Evolutionary conservation across 1,140 invertebrate species (phyloP), one percentile per base, ranked within the genome.

Genomic region (Drosophila tsacasi): DNA sequence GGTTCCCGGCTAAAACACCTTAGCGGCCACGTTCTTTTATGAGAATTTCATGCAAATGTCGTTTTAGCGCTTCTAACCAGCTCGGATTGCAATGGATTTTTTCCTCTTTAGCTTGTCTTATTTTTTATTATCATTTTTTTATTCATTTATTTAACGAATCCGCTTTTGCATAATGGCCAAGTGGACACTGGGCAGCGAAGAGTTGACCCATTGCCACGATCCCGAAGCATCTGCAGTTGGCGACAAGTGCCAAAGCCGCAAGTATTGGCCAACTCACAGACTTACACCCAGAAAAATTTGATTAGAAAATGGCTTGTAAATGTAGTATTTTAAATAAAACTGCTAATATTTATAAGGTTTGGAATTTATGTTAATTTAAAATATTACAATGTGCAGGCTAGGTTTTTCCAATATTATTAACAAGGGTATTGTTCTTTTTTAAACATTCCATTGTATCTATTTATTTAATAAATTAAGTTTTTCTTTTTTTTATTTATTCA

Each of bases 11-110:
- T 59, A 75, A 57, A 57, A 72, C 73, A 81, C 77, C 84, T 74
- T 65, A 84, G 81, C 81, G 84, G 81, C 82, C 83, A 81, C 89
- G 49, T 73, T 87, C 80, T 79, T 84, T 90, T 89, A 89, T 89
- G 77, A 76, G 81, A 81, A 81, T 90, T 84, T 84, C 78, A 89
- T 89, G 84, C 77, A 81, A 89, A 89, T 71, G 27, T 19, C 23
- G 13, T 17, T 5, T 23, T 19, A 49, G 17, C 25, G 13, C 17
- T 50, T 35, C 23, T 46, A 49, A 78, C 50, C 67, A 71, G 67
- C 63, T 71, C 49, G 12, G 32, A 21, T 75, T 68, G 57, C 52
- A 76, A 49, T 25, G 37, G 46, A 46, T 50, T 58, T 19, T 19
- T 72, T 59, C 27, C 55, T 47, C 52, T 40, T 44, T 27, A 8